Percentiles rank a stretch among this genome's conserved stretches.
These are phyloP conservation scores for Poecile montanus DNA, from an alignment of 2,797 vertebrate genomes.

Conservation along the genomic window DNA sequence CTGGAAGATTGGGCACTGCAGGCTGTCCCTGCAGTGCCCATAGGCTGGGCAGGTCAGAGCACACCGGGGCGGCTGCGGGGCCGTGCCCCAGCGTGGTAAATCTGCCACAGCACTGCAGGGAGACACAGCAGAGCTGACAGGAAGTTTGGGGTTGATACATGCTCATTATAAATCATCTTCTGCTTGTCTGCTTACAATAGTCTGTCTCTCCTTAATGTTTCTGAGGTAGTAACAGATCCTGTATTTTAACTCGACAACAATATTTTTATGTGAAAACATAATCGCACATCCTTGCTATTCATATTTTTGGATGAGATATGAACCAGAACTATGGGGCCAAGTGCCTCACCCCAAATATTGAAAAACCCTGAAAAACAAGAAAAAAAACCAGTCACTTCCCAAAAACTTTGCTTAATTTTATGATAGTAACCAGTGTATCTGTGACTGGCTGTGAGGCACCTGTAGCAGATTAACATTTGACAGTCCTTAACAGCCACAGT, in stretches of 20 bases:
- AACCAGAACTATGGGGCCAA: background rate
- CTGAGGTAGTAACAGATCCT: background rate
- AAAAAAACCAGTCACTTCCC: background rate
- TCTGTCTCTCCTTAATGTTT: background rate
- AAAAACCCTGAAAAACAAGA: background rate
- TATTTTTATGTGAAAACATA: background rate
- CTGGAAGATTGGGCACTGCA: conserved; percentile 12
- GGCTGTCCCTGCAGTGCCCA: background rate
- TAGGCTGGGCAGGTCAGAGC: background rate
- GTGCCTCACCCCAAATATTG: background rate
- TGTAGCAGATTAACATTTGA: background rate
- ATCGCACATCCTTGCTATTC: background rate
- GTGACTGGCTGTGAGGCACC: background rate
- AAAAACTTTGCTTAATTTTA: background rate
- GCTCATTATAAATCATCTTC: conserved; percentile 18
- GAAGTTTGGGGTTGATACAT: background rate
- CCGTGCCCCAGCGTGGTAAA: background rate
- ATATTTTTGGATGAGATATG: background rate
- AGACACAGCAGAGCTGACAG: background rate
- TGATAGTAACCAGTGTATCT: background rate
- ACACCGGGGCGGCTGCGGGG: background rate
- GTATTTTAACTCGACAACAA: background rate
- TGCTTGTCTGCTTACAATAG: conserved; percentile 24
- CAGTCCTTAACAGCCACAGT: background rate
- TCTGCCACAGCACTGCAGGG: background rate